These are phyloP conservation scores for Drosophila rhopaloa DNA, from an alignment of 1,140 invertebrate species.

Conservation along the genomic window DNA sequence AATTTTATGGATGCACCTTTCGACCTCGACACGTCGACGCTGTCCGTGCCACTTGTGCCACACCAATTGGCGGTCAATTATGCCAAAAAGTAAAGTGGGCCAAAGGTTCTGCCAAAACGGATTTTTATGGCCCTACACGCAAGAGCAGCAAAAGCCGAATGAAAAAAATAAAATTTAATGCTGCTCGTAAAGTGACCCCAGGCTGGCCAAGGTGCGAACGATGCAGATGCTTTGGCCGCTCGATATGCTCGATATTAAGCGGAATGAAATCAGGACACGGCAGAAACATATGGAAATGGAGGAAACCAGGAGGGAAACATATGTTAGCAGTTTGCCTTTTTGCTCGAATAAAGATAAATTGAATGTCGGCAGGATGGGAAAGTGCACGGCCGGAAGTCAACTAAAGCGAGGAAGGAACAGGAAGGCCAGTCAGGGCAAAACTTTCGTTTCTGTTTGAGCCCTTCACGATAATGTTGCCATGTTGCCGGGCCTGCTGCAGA, in stretches of 20 bases:
- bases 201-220: slow-evolving; percentile 36
- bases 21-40: slow-evolving; percentile 4
- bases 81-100: slow-evolving; percentile 17
- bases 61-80: slow-evolving; percentile 59
- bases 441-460: slow-evolving; percentile 26
- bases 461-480: slow-evolving; percentile 35
- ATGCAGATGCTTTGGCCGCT: slow-evolving; percentile 17
- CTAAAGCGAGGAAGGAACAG: slow-evolving; percentile 39
- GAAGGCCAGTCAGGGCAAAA: slow-evolving; percentile 58
- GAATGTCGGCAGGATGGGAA: slow-evolving; percentile 26
- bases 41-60: slow-evolving; percentile 17
- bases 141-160: slow-evolving; percentile 5
- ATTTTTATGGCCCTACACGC: slow-evolving; percentile 42
- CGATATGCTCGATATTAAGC: slow-evolving; percentile 18
- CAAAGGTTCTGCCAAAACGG: slow-evolving; percentile 48
- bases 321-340: slow-evolving; percentile 47
- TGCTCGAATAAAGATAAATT: slow-evolving; percentile 64
- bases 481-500: slow-evolving; percentile 19
- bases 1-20: slow-evolving; percentile 54
- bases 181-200: slow-evolving; percentile 44
- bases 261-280: slow-evolving; percentile 48
- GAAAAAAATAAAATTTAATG: slow-evolving; percentile 49
- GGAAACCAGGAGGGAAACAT: slow-evolving; percentile 39
- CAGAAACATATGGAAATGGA: slow-evolving; percentile 54
- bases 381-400: slow-evolving; percentile 54